Percentiles rank a stretch among this genome's conserved stretches.
Conservation (phyloP, 2,888 invertebrate genomes). For the Lepidocyrtoides sp. region DNA sequence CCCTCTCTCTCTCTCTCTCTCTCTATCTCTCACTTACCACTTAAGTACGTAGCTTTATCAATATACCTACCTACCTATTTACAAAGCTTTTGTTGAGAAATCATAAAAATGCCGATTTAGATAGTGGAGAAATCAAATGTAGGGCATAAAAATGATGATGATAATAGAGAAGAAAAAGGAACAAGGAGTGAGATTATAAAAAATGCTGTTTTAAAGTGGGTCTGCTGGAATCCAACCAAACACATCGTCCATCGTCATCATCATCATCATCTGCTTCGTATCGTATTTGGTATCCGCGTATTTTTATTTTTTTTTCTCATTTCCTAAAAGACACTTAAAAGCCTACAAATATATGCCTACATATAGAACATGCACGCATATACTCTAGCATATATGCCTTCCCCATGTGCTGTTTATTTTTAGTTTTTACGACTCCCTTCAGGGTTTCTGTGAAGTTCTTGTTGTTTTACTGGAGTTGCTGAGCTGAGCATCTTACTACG, state of each 20-base stretch:
- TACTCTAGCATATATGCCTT: constrained; percentile 12
- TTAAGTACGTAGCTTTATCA: too few species aligned
- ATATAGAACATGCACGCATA: neutral
- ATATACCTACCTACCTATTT: too few species aligned
- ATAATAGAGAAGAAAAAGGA: constrained; percentile 51
- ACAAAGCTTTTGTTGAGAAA: constrained; percentile 61
- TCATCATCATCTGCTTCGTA: neutral
- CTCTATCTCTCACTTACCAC: neutral
- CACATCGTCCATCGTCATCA: constrained; percentile 12
- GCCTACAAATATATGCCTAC: neutral
- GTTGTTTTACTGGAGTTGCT: constrained; percentile 50
- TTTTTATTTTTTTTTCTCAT: neutral
- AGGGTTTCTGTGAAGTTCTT: constrained; percentile 57
- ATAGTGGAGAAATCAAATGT: constrained; percentile 77
- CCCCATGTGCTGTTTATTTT: constrained; percentile 67
- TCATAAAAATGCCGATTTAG: constrained; percentile 78
- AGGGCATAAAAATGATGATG: constrained; percentile 77
- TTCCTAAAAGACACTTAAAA: neutral
- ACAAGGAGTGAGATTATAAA: constrained; percentile 60
- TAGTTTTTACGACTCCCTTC: constrained; percentile 79
- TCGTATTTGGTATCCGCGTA: constrained; percentile 8
- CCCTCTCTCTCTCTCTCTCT: constrained; percentile 6
- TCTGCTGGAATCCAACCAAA: constrained; percentile 48
- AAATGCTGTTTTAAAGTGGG: constrained; percentile 56
- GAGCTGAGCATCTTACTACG: neutral